Conservation (phyloP, 2,113 vertebrate species). For the Ictalurus furcatus region DNA sequence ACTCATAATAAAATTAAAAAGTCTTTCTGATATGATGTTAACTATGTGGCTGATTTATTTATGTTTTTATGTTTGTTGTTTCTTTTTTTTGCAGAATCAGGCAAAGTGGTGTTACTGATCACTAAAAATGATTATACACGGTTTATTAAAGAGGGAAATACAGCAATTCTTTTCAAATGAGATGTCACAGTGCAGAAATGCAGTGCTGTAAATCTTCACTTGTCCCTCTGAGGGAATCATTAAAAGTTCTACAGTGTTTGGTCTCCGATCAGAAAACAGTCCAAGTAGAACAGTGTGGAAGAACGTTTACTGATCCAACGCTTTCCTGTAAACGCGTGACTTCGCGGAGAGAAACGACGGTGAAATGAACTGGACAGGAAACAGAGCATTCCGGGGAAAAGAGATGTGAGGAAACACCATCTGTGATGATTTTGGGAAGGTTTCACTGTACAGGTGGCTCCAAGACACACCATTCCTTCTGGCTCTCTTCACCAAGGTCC, state of each 20-base stretch:
- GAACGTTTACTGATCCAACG: neutral
- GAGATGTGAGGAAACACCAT: neutral
- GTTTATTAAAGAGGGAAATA: neutral
- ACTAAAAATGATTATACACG: neutral
- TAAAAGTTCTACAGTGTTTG: neutral
- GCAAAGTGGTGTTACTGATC: neutral
- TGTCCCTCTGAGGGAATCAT: neutral
- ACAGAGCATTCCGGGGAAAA: neutral
- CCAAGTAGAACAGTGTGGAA: neutral
- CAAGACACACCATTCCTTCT: conserved; percentile 10
- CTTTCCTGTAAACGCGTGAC: neutral
- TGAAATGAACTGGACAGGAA: neutral
- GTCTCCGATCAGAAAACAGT: neutral
- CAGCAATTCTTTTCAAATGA: neutral
- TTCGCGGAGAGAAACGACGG: neutral
- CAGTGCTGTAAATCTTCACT: neutral
- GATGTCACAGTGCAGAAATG: neutral
- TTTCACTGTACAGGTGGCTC: conserved; percentile 5
- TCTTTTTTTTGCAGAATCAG: neutral
- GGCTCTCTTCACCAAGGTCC: neutral
- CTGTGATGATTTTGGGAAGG: conserved; percentile 1
- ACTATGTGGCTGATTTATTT: neutral
- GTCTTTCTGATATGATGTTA: neutral
- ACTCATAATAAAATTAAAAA: neutral
- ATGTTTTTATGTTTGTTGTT: too few species aligned